These are phyloP conservation scores for Oxystoma pomonae DNA, from an alignment of 2,888 invertebrate genomes.

Conservation along the genomic window DNA sequence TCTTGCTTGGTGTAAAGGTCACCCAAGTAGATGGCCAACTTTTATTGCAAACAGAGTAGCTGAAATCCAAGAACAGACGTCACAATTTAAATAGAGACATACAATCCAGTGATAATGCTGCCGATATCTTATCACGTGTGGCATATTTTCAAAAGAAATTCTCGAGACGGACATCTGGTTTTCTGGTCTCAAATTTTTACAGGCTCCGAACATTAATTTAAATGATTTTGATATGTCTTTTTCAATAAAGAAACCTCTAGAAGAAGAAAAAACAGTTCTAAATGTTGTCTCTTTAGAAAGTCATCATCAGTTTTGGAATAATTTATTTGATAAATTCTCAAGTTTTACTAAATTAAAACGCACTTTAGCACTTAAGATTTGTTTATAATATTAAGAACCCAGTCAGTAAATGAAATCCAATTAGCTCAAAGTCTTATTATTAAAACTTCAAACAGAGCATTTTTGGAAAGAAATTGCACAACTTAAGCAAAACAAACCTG, in stretches of 20 bases:
- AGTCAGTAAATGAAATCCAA: constrained; percentile 11
- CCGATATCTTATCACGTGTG: constrained; percentile 12
- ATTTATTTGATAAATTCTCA: constrained; percentile 11
- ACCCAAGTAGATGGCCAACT: constrained; percentile 15
- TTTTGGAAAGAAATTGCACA: constrained; percentile 14
- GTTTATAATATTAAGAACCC: constrained; percentile 3
- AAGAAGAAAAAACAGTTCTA: neutral
- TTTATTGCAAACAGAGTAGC: constrained; percentile 21
- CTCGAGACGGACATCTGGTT: constrained; percentile 7
- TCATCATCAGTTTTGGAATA: constrained; percentile 2
- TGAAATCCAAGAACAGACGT: constrained; percentile 15
- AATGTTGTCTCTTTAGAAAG: neutral
- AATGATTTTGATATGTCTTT: neutral
- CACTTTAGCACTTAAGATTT: constrained; percentile 14
- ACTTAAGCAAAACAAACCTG: neutral
- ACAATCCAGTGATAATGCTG: constrained; percentile 16
- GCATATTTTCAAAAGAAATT: constrained; percentile 4
- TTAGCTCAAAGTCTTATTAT: constrained; percentile 5
- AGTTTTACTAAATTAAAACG: constrained; percentile 9
- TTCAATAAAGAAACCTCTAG: neutral
- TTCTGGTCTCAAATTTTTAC: constrained; percentile 10
- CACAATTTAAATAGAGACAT: constrained; percentile 16
- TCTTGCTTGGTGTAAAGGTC: constrained; percentile 16
- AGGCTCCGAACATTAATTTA: neutral
- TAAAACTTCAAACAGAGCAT: constrained; percentile 12